Evolutionary conservation across 1,140 invertebrate species (phyloP), one percentile per base, ranked within the genome.

Genomic region (Dryas iulia): DNA sequence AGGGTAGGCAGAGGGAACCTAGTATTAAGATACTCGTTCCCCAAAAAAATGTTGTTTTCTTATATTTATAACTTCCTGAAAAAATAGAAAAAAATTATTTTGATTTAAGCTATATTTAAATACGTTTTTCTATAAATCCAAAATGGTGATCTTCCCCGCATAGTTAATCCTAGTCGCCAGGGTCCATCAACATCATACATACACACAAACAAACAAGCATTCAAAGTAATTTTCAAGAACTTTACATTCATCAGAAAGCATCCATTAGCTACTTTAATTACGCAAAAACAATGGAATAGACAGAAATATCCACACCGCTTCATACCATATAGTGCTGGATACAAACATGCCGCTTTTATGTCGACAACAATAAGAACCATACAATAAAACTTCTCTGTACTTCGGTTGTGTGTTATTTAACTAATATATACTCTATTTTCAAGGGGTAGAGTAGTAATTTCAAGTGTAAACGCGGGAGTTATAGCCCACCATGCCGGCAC

Each of bases 301-400:
- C 33, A 35, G 33, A 35, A n/a, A 14, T 6, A 12, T n/a, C 12
- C 14, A 35, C 14, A 35, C n/a, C 33, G 12, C 11, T n/a, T 23
- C 52, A 11, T 53, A 53, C 21, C 52, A 24, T 53, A 53, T 53
- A 53, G 52, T 23, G 21, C 21, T 0, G 2, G 23, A 53, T 53
- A 12, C 52, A 53, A 23, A 53, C 52, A 53, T 11, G 18, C 18
- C 52, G 18, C 18, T 24, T 18, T 14, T 31, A 31, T 31, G 30
- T 53, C 52, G 21, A 53, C 14, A 53, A 53, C 23, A 53, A 53
- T 53, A 53, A 53, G 52, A 53, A 23, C 52, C 52, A 12, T 35
- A 14, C 8, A 53, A 53, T 53, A 53, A 53, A 53, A 12, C 21
- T 7, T 3, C 21, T 35, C 33, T 35, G 33, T n/a, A 35, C 33